These are phyloP conservation scores for Teinopalpus imperialis DNA, from an alignment of 2,888 invertebrate genomes.

Conservation along the genomic window DNA sequence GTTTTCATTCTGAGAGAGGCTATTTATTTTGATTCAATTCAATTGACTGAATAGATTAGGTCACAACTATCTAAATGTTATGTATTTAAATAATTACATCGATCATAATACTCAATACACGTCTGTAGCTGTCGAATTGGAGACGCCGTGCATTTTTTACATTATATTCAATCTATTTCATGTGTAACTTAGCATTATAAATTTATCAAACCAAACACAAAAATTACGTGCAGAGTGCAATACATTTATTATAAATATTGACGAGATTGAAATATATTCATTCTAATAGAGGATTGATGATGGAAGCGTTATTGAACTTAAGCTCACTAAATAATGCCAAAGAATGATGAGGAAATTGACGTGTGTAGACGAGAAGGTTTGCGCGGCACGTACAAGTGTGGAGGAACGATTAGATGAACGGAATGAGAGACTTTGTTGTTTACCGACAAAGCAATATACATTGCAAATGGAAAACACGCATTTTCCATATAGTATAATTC, in stretches of 20 bases:
- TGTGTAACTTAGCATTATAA: constrained; percentile 36
- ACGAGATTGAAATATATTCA: constrained; percentile 33
- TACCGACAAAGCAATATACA: constrained; percentile 48
- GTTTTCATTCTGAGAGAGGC: constrained; percentile 71
- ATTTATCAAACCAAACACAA: constrained; percentile 38
- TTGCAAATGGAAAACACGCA: constrained; percentile 39
- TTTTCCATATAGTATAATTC: constrained; percentile 28
- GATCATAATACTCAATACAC: constrained; percentile 61
- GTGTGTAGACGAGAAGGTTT: constrained; percentile 46
- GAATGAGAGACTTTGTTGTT: constrained; percentile 53
- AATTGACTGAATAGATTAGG: constrained; percentile 80
- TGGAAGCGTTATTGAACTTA: constrained; percentile 54
- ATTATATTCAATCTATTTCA: constrained; percentile 34
- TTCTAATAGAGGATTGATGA: constrained; percentile 21
- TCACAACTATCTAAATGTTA: constrained; percentile 67
- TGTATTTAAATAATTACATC: constrained; percentile 43
- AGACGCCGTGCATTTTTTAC: constrained; percentile 40
- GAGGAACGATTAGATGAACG: constrained; percentile 51
- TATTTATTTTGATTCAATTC: constrained; percentile 76
- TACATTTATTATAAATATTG: constrained; percentile 49
- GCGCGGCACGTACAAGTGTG: constrained; percentile 54
- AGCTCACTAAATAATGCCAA: constrained; percentile 80
- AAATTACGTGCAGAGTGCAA: constrained; percentile 59
- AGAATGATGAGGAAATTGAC: constrained; percentile 67
- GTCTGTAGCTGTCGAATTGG: constrained; percentile 44